Evolutionary conservation across 2,888 invertebrate species (phyloP), one percentile per base, ranked within the genome.

Genomic region (Nezara viridula): DNA sequence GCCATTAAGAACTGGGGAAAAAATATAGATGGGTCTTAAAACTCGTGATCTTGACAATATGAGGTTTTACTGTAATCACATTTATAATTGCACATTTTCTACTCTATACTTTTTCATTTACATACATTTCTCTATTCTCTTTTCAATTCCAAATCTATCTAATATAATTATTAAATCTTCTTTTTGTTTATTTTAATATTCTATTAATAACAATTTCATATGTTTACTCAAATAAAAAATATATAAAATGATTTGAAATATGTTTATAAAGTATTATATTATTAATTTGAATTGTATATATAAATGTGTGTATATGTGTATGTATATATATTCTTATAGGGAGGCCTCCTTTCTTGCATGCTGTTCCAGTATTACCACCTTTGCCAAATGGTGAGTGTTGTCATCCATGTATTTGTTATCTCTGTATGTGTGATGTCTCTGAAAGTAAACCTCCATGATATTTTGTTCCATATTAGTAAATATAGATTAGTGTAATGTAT

Each of bases 301-400:
- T 81, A 77, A 77, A 7, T 44, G 44, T 44, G 44, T 44, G 10
- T 44, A 44, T 44, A 44, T 44, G 5, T 5, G 5, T 7, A 7
- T 5, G 5, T 7, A 7, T 81, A 32, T 66, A 89, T 89, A 85
- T 90, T 90, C 85, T 90, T 90, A 85, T 90, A 90, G 90, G 90
- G 89, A 89, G 91, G 88, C 91, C 91, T 88, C 91, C 91, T 88
- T 91, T 91, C 90, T 90, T 91, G 90, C 91, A 91, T 91, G 91
- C 91, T 52, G 94, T 95, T 93, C 94, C 94, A 93, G 95, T 95
- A 92, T 93, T 95, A 93, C 95, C 95, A 93, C 94, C 95, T 91
- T 93, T 94, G 92, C 94, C 93, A 92, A 93, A 93, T 92, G 91
- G 91, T 92, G 91, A 92, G 91, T 91, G 81, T 86, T 32, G 52